Conservation (phyloP, 2,113 vertebrate genomes). For the Macquaria ambigua region DNA sequence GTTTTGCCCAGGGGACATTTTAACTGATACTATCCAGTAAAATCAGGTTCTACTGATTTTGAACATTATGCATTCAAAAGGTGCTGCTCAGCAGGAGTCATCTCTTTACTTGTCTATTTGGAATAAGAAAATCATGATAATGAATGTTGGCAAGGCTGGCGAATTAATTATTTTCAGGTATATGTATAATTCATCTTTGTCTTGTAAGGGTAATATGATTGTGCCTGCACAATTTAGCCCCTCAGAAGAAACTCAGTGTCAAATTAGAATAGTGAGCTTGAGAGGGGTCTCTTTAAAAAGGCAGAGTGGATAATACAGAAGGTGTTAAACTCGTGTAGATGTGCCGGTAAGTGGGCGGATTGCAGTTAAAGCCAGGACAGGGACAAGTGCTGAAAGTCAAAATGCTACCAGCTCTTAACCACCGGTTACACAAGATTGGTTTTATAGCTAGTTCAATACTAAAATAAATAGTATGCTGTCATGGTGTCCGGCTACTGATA, state of each 20-base stretch:
- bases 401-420: conserved; percentile 26
- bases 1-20: conserved; percentile 1
- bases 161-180: conserved; percentile 45
- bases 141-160: conserved; percentile 32
- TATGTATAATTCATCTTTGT: conserved; percentile 22
- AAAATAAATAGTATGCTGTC: conserved; percentile 63
- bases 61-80: conserved; percentile 43
- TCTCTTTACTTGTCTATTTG: conserved; percentile 38
- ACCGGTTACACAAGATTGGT: conserved; percentile 47
- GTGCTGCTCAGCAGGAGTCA: conserved; percentile 31
- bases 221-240: conserved; percentile 25
- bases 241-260: conserved; percentile 8
- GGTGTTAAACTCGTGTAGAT: conserved; percentile 26
- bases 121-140: conserved; percentile 46
- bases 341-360: conserved; percentile 9
- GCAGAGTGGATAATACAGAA: conserved; percentile 7
- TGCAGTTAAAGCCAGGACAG: conserved; percentile 31
- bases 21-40: background rate
- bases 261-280: conserved; percentile 8
- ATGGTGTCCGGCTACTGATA: conserved; percentile 45
- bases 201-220: conserved; percentile 42
- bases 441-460: conserved; percentile 51
- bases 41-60: conserved; percentile 5
- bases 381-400: conserved; percentile 56
- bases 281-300: conserved; percentile 15